These are phyloP conservation scores for Turdus rufiventris DNA, from an alignment of 2,113 vertebrate genomes.

Conservation along the genomic window DNA sequence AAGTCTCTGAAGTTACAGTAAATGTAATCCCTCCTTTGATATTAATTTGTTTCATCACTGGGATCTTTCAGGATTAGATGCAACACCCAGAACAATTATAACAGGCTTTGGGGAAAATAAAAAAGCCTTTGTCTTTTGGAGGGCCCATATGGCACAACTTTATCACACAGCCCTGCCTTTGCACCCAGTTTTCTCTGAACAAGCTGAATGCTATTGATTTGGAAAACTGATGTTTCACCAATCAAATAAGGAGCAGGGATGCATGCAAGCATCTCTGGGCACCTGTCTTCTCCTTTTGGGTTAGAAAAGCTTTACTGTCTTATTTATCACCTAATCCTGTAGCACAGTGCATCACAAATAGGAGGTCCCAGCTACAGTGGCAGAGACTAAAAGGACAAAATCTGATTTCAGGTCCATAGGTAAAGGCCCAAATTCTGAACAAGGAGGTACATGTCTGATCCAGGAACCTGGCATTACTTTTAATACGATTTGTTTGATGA, in stretches of 20 bases:
- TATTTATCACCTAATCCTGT: background rate
- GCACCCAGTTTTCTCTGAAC: background rate
- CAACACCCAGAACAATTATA: background rate
- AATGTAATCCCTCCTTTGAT: background rate
- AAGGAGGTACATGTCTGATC: background rate
- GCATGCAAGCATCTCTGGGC: background rate
- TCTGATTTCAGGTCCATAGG: background rate
- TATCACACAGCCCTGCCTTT: background rate
- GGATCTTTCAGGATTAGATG: background rate
- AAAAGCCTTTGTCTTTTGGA: background rate
- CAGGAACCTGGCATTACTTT: background rate
- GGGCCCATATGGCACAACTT: background rate
- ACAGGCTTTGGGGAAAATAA: background rate
- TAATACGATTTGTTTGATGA: background rate
- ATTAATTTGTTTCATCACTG: background rate
- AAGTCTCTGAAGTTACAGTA: background rate
- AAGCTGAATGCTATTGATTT: background rate
- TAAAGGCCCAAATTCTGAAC: background rate
- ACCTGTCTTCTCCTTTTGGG: background rate
- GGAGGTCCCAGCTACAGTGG: background rate
- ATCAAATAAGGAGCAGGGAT: background rate
- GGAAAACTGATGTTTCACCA: background rate
- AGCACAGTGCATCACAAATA: background rate
- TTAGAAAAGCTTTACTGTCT: background rate
- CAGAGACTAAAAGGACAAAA: background rate